Evolutionary conservation across 2,113 vertebrate genomes (phyloP).

Genomic region (Eulacestoma nigropectus): DNA sequence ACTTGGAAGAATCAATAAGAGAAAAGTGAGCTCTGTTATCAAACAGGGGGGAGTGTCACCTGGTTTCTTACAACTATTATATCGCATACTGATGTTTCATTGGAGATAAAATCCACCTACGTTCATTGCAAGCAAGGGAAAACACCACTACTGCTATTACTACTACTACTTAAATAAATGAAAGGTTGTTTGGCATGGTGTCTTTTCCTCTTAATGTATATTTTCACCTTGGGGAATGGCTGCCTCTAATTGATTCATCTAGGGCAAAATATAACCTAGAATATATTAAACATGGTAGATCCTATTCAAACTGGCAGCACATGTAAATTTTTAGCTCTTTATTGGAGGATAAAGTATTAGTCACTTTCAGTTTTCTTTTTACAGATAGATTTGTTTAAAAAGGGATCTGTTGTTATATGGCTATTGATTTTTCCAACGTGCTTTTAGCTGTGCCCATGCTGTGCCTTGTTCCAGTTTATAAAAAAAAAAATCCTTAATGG

Average conservation of each 20-base stretch:
- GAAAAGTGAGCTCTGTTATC: conserved; percentile 11
- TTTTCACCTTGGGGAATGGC: conserved; percentile 48
- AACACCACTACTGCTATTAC: neutral
- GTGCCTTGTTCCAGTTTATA: neutral
- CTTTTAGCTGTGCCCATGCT: neutral
- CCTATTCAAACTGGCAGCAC: neutral
- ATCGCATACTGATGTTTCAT: neutral
- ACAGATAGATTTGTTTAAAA: conserved; percentile 6
- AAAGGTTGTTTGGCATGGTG: neutral
- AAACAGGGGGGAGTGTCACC: neutral
- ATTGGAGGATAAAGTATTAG: conserved; percentile 8
- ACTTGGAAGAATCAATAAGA: conserved; percentile 44
- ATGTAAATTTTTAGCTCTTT: conserved; percentile 35
- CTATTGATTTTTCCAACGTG: conserved; percentile 4
- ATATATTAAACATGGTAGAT: conserved; percentile 11
- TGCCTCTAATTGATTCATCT: conserved; percentile 40
- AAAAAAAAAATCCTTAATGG: neutral
- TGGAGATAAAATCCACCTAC: neutral
- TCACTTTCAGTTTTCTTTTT: neutral
- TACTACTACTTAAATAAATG: neutral
- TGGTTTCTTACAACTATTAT: neutral
- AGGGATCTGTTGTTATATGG: neutral
- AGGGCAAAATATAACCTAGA: conserved; percentile 28
- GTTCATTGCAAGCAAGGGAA: neutral
- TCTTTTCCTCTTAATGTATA: conserved; percentile 37